These are phyloP conservation scores for Cyclura pinguis DNA, from an alignment of 2,797 vertebrate species.

Conservation along the genomic window DNA sequence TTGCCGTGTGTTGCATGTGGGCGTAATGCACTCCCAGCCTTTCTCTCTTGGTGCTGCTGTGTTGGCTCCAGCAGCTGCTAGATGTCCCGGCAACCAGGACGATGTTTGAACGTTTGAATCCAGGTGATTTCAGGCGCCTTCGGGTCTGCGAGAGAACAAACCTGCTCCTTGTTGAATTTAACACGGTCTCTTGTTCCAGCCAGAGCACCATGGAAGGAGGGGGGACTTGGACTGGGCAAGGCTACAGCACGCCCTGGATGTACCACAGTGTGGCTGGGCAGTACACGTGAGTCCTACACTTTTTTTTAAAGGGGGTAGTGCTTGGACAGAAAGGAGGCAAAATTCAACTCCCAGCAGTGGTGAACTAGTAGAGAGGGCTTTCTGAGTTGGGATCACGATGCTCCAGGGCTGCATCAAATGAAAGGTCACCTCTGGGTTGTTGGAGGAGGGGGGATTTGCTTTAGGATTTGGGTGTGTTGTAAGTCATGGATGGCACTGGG, in stretches of 20 bases:
- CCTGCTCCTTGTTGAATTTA: conserved; percentile 79
- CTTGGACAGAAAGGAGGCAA: conserved; percentile 16
- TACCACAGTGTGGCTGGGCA: conserved; percentile 56
- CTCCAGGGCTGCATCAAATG: neutral
- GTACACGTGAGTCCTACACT: conserved; percentile 67
- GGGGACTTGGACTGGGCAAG: conserved; percentile 69
- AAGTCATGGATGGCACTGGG: neutral
- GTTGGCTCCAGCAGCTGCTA: neutral
- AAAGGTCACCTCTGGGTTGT: neutral
- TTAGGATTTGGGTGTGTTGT: neutral
- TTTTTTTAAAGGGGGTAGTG: conserved; percentile 1
- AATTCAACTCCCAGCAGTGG: rapidly evolving
- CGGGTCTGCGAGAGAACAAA: conserved; percentile 76
- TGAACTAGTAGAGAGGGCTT: neutral
- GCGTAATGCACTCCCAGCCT: neutral
- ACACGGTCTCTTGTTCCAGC: conserved; percentile 80
- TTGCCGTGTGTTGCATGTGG: conserved; percentile 13
- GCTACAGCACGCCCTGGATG: conserved; percentile 63
- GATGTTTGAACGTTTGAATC: conserved; percentile 36
- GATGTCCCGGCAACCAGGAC: conserved; percentile 26
- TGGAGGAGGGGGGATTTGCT: conserved; percentile 36
- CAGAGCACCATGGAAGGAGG: conserved; percentile 68
- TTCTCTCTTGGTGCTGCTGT: neutral
- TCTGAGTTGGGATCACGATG: neutral
- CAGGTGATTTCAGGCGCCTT: conserved; percentile 61